Percentiles rank a stretch among this genome's conserved stretches.
Conservation (phyloP, 1,140 invertebrate genomes). For the Platorchestia sp. region DNA sequence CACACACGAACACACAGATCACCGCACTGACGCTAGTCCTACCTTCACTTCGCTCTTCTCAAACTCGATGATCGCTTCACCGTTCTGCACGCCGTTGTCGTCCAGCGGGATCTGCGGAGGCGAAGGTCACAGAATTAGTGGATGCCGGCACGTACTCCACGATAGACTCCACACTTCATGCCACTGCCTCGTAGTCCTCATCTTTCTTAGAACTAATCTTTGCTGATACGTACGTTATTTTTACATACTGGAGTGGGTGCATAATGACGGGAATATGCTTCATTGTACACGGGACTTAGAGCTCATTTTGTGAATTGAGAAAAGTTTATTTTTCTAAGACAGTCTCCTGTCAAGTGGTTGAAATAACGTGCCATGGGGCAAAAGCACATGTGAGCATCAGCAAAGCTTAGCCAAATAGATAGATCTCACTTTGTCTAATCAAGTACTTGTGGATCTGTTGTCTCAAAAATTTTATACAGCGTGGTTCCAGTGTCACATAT, state of each 20-base stretch:
- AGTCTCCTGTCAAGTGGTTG: background rate
- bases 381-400: background rate
- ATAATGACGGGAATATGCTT: too few relatives aligned
- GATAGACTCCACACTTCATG: too few relatives aligned
- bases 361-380: background rate
- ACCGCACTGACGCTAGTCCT: constrained; percentile 7
- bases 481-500: too few relatives aligned
- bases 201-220: too few relatives aligned
- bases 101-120: constrained; percentile 42
- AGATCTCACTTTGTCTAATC: background rate
- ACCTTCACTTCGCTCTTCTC: constrained; percentile 27
- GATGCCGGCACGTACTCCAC: too few relatives aligned
- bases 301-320: too few relatives aligned
- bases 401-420: background rate
- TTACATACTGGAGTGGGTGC: too few relatives aligned
- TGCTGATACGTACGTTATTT: too few relatives aligned
- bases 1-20: background rate
- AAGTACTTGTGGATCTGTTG: background rate
- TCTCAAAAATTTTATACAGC: background rate
- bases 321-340: too few relatives aligned
- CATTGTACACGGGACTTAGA: too few relatives aligned
- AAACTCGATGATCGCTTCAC: constrained; percentile 45
- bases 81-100: constrained; percentile 39
- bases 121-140: background rate
- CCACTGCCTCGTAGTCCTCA: too few relatives aligned